Base-by-base conservation (phyloP, 2,888 invertebrate species). In the Andricus quercusramuli region DNA sequence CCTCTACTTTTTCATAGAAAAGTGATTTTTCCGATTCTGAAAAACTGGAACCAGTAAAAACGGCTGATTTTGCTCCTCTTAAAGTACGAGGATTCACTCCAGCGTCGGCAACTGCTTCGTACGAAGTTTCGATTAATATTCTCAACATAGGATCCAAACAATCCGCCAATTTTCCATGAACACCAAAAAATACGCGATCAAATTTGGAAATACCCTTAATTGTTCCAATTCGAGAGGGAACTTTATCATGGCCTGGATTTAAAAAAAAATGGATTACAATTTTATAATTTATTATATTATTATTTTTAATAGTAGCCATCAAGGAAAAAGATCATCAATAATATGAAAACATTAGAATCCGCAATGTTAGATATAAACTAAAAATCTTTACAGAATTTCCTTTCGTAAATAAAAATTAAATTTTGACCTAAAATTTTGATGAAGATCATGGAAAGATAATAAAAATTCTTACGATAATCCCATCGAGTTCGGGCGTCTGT, bases 161-260 rank as follows among this genome's bases (percentile, higher is more conserved):
- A 41, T 79, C 81, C 0, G 82, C 32, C 37, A 84, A 68, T 66
- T 82, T 84, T 2, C 44, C 11, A 59, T 87, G 86, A 4, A 86
- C 82, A 64, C 86, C 85, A 56, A 87, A 87, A 67, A 85, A 87
- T 1, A 85, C 76, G 22, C 82, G 80, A 66, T 87, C 86, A 56
- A 87, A 87, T 29, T 84, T 85, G 1, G 64, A 11, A 11, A 85
- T 8, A 15, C 67, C 44, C 8, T 41, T 65, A 13, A 82, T 78
- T 29, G 56, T 29, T 29, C 86, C 86, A n/a, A 84, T 13, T 17
- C 84, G 79, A 8, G 79, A 62, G 0, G 86, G 85, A 66, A 85
- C 51, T 37, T 37, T 51, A 2, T 66, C 17, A 51, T 70, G 51
- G 1, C 25, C 25, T 20, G 79, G 29, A 32, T 82, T 83, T 44